Percentiles rank a stretch among this genome's conserved stretches.
phyloP scores from a whole-genome alignment of 2,888 invertebrate genomes.

The Apomyelois bistriatella region DNA sequence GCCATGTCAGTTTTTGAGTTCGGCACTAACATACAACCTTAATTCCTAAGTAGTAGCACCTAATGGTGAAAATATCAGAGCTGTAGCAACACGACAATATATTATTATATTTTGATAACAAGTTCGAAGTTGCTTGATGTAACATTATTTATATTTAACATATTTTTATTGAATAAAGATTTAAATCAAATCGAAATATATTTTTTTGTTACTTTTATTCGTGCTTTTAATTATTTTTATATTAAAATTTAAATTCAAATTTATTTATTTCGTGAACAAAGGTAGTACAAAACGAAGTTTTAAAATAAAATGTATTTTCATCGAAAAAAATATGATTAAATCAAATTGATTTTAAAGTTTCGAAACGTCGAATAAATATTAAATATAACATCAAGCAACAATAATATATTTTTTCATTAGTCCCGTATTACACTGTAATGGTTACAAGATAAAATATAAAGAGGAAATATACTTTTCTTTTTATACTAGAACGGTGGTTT shows the following conservation, averaged over 20 bases:
- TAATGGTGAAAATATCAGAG: slow-evolving; percentile 57
- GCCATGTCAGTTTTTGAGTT: slow-evolving; percentile 4
- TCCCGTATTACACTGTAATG: slow-evolving; percentile 56
- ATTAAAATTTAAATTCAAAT: too few relatives aligned
- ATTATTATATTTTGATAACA: slow-evolving; percentile 17
- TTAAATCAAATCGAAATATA: neutral
- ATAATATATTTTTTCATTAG: slow-evolving; percentile 36
- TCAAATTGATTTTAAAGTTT: neutral
- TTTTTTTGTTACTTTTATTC: neutral
- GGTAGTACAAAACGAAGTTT: too few relatives aligned
- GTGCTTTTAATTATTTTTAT: neutral
- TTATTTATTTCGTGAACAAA: too few relatives aligned
- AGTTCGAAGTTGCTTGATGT: neutral
- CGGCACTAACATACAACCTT: slow-evolving; percentile 30
- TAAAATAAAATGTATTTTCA: too few relatives aligned
- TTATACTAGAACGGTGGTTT: slow-evolving; percentile 71
- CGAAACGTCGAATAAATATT: slow-evolving; percentile 10
- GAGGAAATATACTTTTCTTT: slow-evolving; percentile 37
- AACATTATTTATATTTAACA: neutral
- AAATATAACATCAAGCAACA: slow-evolving; percentile 25
- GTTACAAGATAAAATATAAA: slow-evolving; percentile 37
- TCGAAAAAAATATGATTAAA: neutral
- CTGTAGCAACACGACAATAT: slow-evolving; percentile 39
- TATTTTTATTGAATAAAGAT: neutral
- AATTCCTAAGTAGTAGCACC: slow-evolving; percentile 68